These are phyloP conservation scores for Apistogramma diplotaenia DNA, from an alignment of 2,113 vertebrate genomes.

Conservation along the genomic window DNA sequence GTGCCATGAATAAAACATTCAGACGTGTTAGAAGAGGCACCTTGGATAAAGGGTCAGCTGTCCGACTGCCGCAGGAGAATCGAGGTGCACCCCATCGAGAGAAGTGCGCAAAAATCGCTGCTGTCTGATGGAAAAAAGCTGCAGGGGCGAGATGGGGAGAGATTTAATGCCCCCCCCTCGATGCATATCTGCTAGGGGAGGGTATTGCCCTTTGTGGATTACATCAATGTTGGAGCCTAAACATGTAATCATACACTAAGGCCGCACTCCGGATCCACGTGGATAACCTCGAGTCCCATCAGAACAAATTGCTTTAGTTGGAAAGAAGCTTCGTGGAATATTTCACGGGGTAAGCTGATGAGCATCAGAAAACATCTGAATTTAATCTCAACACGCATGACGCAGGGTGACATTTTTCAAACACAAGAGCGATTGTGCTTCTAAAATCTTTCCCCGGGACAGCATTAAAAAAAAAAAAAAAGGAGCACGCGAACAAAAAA, in stretches of 20 bases:
- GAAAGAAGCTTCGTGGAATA: slow-evolving; percentile 24
- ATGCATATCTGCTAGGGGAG: slow-evolving; percentile 54
- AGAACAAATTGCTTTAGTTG: slow-evolving; percentile 14
- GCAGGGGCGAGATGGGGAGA: slow-evolving; percentile 54
- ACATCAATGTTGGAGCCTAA: slow-evolving; percentile 65
- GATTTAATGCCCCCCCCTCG: slow-evolving; percentile 50
- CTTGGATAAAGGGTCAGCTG: slow-evolving; percentile 62
- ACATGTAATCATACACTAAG: slow-evolving; percentile 66
- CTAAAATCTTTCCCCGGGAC: neutral
- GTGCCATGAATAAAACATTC: slow-evolving; percentile 72
- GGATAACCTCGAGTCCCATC: slow-evolving; percentile 60
- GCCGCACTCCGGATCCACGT: slow-evolving; percentile 33
- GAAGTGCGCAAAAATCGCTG: slow-evolving; percentile 42
- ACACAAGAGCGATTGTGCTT: slow-evolving; percentile 23
- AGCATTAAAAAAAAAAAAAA: no score
- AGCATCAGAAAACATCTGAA: slow-evolving; percentile 31
- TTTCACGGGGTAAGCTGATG: slow-evolving; percentile 40
- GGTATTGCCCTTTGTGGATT: slow-evolving; percentile 66
- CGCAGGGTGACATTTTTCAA: slow-evolving; percentile 18
- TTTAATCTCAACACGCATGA: slow-evolving; percentile 34
- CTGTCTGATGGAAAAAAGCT: slow-evolving; percentile 67
- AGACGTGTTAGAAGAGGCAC: slow-evolving; percentile 47
- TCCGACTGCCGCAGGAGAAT: slow-evolving; percentile 43
- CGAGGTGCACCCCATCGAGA: slow-evolving; percentile 51
- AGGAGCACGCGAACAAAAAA: slow-evolving; percentile 10